phyloP scores from a whole-genome alignment of 2,797 vertebrate genomes.

The Manis javanica region DNA sequence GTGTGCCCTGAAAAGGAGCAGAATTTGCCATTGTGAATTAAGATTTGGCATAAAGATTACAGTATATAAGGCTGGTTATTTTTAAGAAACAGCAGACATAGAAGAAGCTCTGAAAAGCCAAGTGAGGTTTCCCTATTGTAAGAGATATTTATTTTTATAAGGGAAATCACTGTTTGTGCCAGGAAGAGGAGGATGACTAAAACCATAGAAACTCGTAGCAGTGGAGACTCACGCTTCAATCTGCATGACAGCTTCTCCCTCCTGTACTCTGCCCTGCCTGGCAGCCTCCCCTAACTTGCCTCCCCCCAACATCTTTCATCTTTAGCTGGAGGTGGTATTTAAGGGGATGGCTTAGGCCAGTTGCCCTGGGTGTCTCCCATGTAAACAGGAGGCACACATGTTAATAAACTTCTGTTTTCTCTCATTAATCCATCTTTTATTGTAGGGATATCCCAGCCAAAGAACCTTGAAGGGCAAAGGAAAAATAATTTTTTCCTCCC shows the following conservation, averaged over 20 bases:
- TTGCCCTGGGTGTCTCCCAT: background rate
- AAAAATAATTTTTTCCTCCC: background rate
- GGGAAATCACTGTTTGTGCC: background rate
- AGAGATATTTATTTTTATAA: background rate
- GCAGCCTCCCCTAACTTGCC: too few species aligned
- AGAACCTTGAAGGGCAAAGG: background rate
- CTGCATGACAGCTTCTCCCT: too few species aligned
- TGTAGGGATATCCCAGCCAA: background rate
- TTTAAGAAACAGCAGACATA: background rate
- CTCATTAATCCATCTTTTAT: background rate
- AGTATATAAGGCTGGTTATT: background rate
- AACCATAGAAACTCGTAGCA: background rate
- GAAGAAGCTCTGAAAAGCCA: background rate
- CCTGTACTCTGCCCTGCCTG: too few species aligned
- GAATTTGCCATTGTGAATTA: background rate
- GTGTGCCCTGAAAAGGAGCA: background rate
- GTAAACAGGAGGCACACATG: background rate
- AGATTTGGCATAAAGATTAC: background rate
- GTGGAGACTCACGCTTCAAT: background rate
- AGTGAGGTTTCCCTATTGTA: background rate
- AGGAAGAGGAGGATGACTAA: background rate
- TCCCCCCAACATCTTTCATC: too few species aligned
- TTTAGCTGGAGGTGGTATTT: too few species aligned
- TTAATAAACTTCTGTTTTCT: background rate
- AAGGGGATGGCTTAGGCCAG: too few species aligned